Evolutionary conservation across 2,888 invertebrate species (phyloP).

Genomic region (Caenorhabditis parvicauda): DNA sequence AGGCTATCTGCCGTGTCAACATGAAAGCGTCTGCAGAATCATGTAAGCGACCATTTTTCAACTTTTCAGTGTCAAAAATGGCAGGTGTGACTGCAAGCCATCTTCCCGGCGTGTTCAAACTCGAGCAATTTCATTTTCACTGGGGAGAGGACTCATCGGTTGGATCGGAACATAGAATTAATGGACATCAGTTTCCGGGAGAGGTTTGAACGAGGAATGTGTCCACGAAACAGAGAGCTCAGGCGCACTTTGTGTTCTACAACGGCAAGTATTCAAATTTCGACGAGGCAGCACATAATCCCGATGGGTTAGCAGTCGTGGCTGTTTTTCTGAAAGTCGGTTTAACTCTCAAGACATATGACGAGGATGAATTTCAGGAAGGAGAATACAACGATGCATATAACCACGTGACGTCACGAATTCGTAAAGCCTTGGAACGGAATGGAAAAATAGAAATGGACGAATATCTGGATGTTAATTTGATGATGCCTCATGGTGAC

Average conservation of each 20-base stretch:
- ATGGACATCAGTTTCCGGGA: constrained; percentile 34
- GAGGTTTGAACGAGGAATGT: constrained; percentile 22
- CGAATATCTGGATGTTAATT: neutral
- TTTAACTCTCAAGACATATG: neutral
- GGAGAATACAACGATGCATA: neutral
- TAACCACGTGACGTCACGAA: neutral
- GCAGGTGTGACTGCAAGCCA: constrained; percentile 12
- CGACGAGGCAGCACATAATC: constrained; percentile 37
- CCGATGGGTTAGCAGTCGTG: constrained; percentile 49
- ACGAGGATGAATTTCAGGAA: neutral
- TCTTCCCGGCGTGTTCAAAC: constrained; percentile 20
- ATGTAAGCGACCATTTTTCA: neutral
- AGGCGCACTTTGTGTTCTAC: constrained; percentile 54
- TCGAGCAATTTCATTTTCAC: constrained; percentile 54
- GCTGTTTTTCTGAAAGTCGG: constrained; percentile 43
- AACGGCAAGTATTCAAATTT: constrained; percentile 41
- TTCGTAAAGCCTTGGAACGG: neutral
- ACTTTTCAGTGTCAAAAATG: too few species aligned
- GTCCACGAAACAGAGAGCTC: neutral
- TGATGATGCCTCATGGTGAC: neutral
- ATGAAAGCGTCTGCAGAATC: neutral
- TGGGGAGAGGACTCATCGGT: constrained; percentile 40
- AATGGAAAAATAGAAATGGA: neutral
- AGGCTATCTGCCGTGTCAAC: neutral
- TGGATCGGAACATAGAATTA: constrained; percentile 48